Base-by-base conservation (phyloP, 2,797 vertebrate species). In the Eurystomus glaucurus region DNA sequence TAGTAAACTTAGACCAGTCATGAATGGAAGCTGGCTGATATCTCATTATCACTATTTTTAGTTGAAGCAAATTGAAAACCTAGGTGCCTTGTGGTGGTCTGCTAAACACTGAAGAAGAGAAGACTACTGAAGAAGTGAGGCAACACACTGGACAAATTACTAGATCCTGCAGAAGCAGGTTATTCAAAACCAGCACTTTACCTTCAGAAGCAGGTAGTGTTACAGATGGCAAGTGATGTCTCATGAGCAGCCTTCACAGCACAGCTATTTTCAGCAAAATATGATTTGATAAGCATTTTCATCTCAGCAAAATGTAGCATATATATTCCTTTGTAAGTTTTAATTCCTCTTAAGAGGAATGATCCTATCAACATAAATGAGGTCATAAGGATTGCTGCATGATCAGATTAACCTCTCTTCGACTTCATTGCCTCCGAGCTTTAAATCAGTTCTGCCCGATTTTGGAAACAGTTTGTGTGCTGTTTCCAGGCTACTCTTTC, bases 361-460 rank as follows among this genome's bases (percentile, higher is more conserved):
- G 87, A 95, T 96, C 87, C 89, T 95, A 85, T 94, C 89, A 96
- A 71, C 45, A 43, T 77, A 89, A 88, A 85, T 76, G 91, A 43
- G 68, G 81, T 93, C 90, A 91, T 92, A 87, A 93, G 84, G 94
- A 94, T 89, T 95, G 82, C 64, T 74, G 68, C 75, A 85, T 68
- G 78, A 85, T 68, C 85, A 96, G 92, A 96, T 94, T 92, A 95
- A 85, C 81, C 52, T 85, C 71, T 91, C 75, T 89, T 89, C 2
- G 28, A 70, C 91, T 92, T 85, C 85, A 50, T 60, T 93, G 61
- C 45, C 60, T 88, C 23, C 52, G 75, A 48, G 60, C 25, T 88
- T 91, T 82, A 85, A 28, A 91, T 88, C 70, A 83, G 26, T 77
- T 88, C 61, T 85, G n/a, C 57, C 31, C 61, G 52, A 78, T 48